A percentile compares a stretch with the other conserved stretches of the same genome.
Evolutionary conservation across 1,140 invertebrate genomes (phyloP).

Genomic region (Drosophila navojoa): DNA sequence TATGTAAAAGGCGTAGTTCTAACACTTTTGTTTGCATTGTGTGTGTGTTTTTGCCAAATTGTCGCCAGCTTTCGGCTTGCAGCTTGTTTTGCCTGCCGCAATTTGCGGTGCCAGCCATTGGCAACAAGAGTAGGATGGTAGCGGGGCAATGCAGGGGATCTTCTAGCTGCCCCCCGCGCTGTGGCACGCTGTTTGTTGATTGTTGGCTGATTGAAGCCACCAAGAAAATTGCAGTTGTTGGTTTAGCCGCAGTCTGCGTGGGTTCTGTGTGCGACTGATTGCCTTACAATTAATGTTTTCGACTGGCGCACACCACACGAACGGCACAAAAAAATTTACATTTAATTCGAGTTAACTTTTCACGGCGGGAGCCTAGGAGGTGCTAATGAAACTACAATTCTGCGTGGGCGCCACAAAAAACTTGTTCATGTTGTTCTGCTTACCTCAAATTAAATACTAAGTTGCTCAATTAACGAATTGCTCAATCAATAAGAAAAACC

Average conservation of each 20-base stretch:
- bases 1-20: background rate
- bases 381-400: slow-evolving; percentile 60
- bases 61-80: slow-evolving; percentile 23
- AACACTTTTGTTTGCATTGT: slow-evolving; percentile 51
- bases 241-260: slow-evolving; percentile 42
- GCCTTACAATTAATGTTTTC: slow-evolving; percentile 56
- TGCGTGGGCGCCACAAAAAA: slow-evolving; percentile 12
- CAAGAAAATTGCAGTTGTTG: slow-evolving; percentile 31
- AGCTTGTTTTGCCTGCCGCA: slow-evolving; percentile 38
- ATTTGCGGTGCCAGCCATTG: slow-evolving; percentile 56
- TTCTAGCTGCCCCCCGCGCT: background rate
- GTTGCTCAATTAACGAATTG: slow-evolving; percentile 1
- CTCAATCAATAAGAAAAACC: no score
- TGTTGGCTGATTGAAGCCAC: slow-evolving; percentile 60
- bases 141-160: no score
- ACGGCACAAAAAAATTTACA: slow-evolving; percentile 54
- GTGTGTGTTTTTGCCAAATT: slow-evolving; percentile 23
- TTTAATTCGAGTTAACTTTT: slow-evolving; percentile 62
- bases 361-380: slow-evolving; percentile 41
- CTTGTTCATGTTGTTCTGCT: background rate
- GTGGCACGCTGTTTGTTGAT: slow-evolving; percentile 24
- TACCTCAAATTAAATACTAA: background rate
- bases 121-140: slow-evolving; percentile 14
- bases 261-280: slow-evolving; percentile 53
- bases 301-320: background rate